Evolutionary conservation across 2,797 vertebrate species (phyloP).

Genomic region (Hemibagrus guttatus): DNA sequence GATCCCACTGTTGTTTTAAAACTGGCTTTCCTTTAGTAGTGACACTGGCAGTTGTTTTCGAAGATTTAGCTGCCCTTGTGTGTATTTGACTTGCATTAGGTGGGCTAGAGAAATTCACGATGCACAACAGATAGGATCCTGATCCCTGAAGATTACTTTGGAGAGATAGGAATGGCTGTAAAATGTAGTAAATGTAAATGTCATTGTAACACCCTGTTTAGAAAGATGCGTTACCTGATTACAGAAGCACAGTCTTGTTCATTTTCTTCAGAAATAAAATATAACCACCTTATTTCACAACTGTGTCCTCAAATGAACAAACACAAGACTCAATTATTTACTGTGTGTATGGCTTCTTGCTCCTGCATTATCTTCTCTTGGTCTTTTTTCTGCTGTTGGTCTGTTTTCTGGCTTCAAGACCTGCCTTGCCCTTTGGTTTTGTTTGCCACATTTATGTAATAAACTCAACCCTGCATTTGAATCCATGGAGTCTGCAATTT

Average conservation of each 20-base stretch:
- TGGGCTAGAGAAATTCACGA: not conserved
- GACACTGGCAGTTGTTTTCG: not conserved
- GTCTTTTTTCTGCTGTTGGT: not conserved
- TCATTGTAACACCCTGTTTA: not conserved
- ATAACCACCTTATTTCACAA: not conserved
- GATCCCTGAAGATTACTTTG: not conserved
- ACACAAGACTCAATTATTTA: not conserved
- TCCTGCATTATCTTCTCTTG: not conserved
- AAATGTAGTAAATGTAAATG: not conserved
- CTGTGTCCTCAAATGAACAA: not conserved
- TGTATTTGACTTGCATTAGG: not conserved
- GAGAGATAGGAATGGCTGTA: not conserved
- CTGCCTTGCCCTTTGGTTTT: not conserved
- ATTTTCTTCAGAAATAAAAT: not conserved
- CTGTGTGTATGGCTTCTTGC: not conserved
- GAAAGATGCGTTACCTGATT: not conserved
- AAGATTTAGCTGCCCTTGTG: not conserved
- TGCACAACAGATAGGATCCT: not conserved
- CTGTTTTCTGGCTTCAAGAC: not conserved
- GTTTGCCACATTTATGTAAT: not conserved
- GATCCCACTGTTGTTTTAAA: not conserved
- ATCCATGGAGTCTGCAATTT: not conserved
- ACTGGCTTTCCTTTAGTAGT: not conserved
- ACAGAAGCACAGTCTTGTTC: not conserved
- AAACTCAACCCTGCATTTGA: not conserved